Percentiles rank a stretch among this genome's conserved stretches.
Conservation (phyloP, 1,140 invertebrate genomes). For the Neodiprion fabricii region DNA sequence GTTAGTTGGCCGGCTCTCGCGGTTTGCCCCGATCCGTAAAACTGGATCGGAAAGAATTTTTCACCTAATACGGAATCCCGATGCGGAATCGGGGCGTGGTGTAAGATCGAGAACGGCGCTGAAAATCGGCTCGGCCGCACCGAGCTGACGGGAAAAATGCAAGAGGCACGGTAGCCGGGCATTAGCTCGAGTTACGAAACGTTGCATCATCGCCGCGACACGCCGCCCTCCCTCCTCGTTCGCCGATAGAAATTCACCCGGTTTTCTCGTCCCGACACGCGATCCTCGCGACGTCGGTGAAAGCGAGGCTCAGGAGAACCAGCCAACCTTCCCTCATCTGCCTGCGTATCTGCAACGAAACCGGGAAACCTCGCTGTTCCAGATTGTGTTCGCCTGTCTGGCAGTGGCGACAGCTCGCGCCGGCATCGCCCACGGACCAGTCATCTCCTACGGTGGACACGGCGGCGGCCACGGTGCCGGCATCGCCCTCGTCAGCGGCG, state of each 20-base stretch:
- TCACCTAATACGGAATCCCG: slow-evolving; percentile 51
- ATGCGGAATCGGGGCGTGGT: slow-evolving; percentile 36
- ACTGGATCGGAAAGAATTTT: slow-evolving; percentile 37
- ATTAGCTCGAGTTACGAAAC: slow-evolving; percentile 55
- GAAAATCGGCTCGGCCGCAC: slow-evolving; percentile 31
- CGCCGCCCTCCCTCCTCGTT: neutral
- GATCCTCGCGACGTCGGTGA: too few relatives aligned
- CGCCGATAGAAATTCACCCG: too few relatives aligned
- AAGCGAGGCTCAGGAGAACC: too few relatives aligned
- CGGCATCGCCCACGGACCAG: slow-evolving; percentile 52
- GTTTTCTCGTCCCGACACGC: too few relatives aligned
- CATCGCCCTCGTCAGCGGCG: slow-evolving; percentile 27
- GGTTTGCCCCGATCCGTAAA: too few relatives aligned
- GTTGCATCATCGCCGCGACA: slow-evolving; percentile 42
- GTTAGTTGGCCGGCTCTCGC: too few relatives aligned
- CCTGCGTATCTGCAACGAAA: too few relatives aligned
- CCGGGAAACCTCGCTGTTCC: neutral
- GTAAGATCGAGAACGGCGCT: slow-evolving; percentile 13
- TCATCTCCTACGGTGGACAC: slow-evolving; percentile 36
- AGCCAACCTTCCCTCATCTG: too few relatives aligned
- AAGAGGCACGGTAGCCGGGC: slow-evolving; percentile 18
- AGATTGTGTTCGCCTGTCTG: slow-evolving; percentile 61
- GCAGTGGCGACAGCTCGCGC: slow-evolving; percentile 58
- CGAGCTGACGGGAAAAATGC: slow-evolving; percentile 34
- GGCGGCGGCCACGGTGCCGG: slow-evolving; percentile 31